Evolutionary conservation across 1,140 invertebrate genomes (phyloP).

Genomic region (Nebria ingens): DNA sequence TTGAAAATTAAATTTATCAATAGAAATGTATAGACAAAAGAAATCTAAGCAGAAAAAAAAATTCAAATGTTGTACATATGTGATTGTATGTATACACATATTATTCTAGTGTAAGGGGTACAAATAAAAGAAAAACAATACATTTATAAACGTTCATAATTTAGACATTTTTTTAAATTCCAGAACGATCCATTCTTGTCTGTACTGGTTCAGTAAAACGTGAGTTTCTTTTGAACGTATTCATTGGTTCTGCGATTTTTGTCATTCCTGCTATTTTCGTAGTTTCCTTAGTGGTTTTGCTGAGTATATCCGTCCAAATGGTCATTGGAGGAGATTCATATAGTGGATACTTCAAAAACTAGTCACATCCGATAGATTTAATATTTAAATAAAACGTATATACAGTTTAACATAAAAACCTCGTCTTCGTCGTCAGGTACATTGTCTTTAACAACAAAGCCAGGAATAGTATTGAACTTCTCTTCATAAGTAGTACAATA

Average conservation of each 20-base stretch:
- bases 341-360: not conserved
- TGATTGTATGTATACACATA: not conserved
- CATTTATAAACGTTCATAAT: not conserved
- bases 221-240: not conserved
- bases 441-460: slow-evolving; percentile 12
- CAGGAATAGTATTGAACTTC: slow-evolving; percentile 10
- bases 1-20: not conserved
- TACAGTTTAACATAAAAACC: not conserved
- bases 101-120: slow-evolving; percentile 4
- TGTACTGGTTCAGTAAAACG: not conserved
- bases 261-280: not conserved
- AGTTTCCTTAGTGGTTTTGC: not conserved
- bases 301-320: not conserved
- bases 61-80: not conserved
- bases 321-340: not conserved
- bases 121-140: slow-evolving; percentile 2
- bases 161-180: not conserved
- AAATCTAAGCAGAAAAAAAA: not conserved
- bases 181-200: not conserved
- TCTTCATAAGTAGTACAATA: slow-evolving; percentile 15
- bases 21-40: not conserved
- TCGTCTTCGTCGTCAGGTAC: not conserved
- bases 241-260: not conserved
- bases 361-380: not conserved
- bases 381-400: not conserved